A percentile compares a stretch with the other conserved stretches of the same genome.
phyloP scores from a whole-genome alignment of 1,140 invertebrate genomes.

The Leptinotarsa defecta region DNA sequence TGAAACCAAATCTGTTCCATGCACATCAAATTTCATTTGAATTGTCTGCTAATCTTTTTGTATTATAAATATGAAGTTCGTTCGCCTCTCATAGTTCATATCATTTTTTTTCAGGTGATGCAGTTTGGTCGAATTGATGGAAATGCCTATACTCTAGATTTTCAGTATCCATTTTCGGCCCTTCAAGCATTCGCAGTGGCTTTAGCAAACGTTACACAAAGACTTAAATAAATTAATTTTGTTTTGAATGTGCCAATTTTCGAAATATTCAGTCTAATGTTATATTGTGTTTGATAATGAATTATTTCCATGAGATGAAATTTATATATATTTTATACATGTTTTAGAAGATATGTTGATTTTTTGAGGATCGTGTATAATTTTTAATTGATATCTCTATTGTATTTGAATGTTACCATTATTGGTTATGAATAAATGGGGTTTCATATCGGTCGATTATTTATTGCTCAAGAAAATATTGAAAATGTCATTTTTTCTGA shows the following conservation, averaged over 20 bases:
- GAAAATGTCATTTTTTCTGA: not conserved
- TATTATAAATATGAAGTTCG: too few species aligned
- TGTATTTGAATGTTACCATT: slow-evolving; percentile 31
- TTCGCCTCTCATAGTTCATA: not conserved
- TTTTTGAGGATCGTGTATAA: slow-evolving; percentile 17
- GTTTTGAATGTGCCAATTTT: slow-evolving; percentile 29
- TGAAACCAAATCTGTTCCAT: too few species aligned
- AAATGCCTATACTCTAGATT: slow-evolving; percentile 98
- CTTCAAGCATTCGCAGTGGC: slow-evolving; percentile 98
- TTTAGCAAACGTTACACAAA: slow-evolving; percentile 96
- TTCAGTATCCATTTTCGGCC: slow-evolving; percentile 98
- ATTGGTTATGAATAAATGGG: slow-evolving; percentile 1
- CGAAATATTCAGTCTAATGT: slow-evolving; percentile 16
- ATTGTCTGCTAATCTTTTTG: too few species aligned
- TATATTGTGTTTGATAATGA: slow-evolving; percentile 15
- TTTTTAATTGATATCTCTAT: slow-evolving; percentile 32
- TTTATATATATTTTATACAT: slow-evolving; percentile 33
- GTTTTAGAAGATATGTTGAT: slow-evolving; percentile 25
- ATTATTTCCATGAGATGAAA: slow-evolving; percentile 20
- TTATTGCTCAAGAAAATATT: not conserved
- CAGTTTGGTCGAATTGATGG: slow-evolving; percentile 98
- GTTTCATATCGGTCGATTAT: not conserved
- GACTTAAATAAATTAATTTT: slow-evolving; percentile 80
- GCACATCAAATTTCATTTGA: too few species aligned
- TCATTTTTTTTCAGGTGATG: slow-evolving; percentile 81